A percentile compares a stretch with the other conserved stretches of the same genome.
phyloP scores from a whole-genome alignment of 2,113 vertebrate species.

The Gnathonemus longibarbis region DNA sequence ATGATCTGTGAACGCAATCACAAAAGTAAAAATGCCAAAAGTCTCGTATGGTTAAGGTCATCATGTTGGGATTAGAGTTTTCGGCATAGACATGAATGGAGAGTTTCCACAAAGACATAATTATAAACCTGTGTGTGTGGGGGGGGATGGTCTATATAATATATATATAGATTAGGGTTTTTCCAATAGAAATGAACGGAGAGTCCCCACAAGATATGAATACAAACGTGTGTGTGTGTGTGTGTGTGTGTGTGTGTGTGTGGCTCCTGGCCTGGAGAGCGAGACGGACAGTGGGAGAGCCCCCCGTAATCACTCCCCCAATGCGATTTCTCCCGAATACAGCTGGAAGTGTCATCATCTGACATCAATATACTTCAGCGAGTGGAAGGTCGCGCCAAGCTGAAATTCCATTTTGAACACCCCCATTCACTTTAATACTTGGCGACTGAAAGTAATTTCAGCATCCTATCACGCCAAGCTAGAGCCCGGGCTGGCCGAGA shows the following conservation, averaged over 20 bases:
- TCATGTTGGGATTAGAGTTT: too few species aligned
- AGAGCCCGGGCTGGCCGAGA: neutral
- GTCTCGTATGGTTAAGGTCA: too few species aligned
- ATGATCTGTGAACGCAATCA: neutral
- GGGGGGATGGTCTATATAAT: too few species aligned
- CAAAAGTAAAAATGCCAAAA: too few species aligned
- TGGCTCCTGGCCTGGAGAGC: neutral
- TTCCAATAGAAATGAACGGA: neutral
- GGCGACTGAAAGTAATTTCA: constrained; percentile 22
- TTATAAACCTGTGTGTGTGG: too few species aligned
- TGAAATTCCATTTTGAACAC: constrained; percentile 23
- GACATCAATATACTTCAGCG: constrained; percentile 24
- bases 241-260: neutral
- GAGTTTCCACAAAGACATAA: too few species aligned
- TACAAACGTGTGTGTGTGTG: neutral
- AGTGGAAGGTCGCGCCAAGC: constrained; percentile 16
- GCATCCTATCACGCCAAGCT: constrained; percentile 14
- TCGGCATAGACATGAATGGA: too few species aligned
- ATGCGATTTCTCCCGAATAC: neutral
- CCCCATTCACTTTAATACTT: constrained; percentile 18
- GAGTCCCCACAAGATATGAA: neutral
- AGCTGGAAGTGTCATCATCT: constrained; percentile 17
- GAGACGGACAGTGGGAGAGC: neutral
- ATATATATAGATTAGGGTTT: neutral
- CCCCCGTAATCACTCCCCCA: constrained; percentile 1